Base-by-base conservation (phyloP, 2,113 vertebrate genomes). In the Syngnathus floridae region DNA sequence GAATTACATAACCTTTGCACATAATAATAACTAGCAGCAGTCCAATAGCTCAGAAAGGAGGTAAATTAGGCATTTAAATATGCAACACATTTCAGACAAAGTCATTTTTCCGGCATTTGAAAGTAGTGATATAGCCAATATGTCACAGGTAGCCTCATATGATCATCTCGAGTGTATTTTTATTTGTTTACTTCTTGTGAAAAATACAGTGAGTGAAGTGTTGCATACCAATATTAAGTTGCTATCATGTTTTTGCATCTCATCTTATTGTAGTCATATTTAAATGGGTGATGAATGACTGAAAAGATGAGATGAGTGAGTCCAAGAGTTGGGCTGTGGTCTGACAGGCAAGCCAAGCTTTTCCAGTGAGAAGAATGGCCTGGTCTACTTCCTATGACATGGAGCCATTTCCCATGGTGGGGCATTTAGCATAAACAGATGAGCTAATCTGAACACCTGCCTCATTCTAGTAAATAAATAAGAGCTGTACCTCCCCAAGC, bases 401-500 rank as follows among this genome's bases (percentile, higher is more conserved):
- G 73, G 64, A 56, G 58, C 19, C 4, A 73, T 80, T 86, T 86
- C 82, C 85, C 78, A 77, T 80, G 75, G 80, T 69, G 78, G 76
- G 82, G 79, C 78, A 83, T 81, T 89, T 88, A 90, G 86, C 88
- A 86, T 91, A 90, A 89, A 89, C 89, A 88, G 88, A 91, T 90
- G 89, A 90, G 89, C 88, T 91, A 90, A 90, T 91, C 88, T 88
- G 86, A 87, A 87, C 86, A 90, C 88, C 88, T 90, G 88, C 88
- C 88, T 89, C 86, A 84, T 87, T 80, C 81, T 85, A 82, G 84
- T 90, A 89, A 88, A 90, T 92, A 94, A 95, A 94, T 94, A 92
- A 91, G 81, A 79, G 73, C 79, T 86, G 86, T 86, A 83, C 89
- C 87, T 83, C 88, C 81, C 81, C 26, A 5, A 79, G 80, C 56